These are phyloP conservation scores for Burhinus bistriatus DNA, from an alignment of 2,113 vertebrate genomes.

Conservation along the genomic window DNA sequence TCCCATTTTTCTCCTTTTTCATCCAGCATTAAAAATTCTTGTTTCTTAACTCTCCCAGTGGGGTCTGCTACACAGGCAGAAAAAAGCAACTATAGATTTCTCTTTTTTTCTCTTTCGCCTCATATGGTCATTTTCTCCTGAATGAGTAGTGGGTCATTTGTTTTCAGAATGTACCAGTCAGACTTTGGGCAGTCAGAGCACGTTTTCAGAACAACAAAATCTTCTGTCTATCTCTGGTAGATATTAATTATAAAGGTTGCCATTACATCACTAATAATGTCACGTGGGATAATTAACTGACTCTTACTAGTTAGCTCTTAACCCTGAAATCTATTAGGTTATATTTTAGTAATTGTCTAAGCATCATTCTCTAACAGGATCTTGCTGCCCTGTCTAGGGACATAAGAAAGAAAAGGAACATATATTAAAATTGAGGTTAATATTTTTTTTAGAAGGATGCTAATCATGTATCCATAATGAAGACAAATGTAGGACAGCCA, in stretches of 20 bases:
- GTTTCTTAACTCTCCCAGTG: neutral
- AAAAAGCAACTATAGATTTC: neutral
- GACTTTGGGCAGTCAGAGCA: neutral
- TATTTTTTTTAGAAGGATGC: neutral
- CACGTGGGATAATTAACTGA: neutral
- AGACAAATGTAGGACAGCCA: neutral
- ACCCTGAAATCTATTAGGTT: conserved; percentile 24
- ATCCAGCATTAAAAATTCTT: neutral
- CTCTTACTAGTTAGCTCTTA: conserved; percentile 10
- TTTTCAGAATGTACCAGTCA: conserved; percentile 3
- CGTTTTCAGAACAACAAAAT: neutral
- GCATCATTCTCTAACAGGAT: neutral
- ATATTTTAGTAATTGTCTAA: neutral
- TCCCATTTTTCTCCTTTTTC: neutral
- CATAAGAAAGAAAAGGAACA: neutral
- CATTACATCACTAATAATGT: conserved; percentile 26
- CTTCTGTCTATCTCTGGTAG: neutral
- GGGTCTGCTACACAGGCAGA: neutral
- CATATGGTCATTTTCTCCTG: conserved; percentile 34
- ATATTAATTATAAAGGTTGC: conserved; percentile 53
- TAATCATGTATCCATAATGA: neutral
- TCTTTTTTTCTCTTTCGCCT: neutral
- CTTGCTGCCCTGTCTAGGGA: neutral
- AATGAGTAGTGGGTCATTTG: conserved; percentile 12
- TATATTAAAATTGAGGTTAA: neutral